These are phyloP conservation scores for Podarcis cretensis DNA, from an alignment of 2,113 vertebrate genomes.

Conservation along the genomic window DNA sequence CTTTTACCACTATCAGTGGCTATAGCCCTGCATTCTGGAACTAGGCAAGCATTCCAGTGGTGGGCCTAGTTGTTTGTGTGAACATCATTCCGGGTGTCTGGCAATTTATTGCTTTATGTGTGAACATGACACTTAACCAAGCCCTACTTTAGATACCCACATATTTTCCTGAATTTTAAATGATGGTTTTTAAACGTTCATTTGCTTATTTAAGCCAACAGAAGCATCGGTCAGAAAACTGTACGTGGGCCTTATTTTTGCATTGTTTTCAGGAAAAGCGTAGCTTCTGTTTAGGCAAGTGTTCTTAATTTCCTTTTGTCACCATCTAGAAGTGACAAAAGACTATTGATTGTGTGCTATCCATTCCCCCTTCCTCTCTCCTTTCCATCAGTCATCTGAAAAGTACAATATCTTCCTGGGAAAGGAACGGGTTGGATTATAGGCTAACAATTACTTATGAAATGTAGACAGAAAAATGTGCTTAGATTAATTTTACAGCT, in stretches of 20 bases:
- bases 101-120: conserved; percentile 45
- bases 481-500: conserved; percentile 53
- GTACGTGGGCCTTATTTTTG: conserved; percentile 25
- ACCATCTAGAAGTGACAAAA: conserved; percentile 29
- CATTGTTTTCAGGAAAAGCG: conserved; percentile 45
- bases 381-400: conserved; percentile 4
- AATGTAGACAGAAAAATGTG: conserved; percentile 48
- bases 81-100: conserved; percentile 12
- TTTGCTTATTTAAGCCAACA: background rate
- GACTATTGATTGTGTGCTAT: conserved; percentile 13
- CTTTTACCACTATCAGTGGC: background rate
- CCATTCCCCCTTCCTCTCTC: background rate
- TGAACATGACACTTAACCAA: conserved; percentile 42
- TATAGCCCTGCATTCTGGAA: background rate
- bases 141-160: background rate
- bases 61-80: background rate
- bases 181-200: background rate
- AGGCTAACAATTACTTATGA: conserved; percentile 19
- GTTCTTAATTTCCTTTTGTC: conserved; percentile 48
- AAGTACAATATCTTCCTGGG: conserved; percentile 17
- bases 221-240: background rate
- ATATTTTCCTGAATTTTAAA: conserved; percentile 19
- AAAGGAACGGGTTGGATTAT: conserved; percentile 13
- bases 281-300: conserved; percentile 31
- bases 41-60: background rate